Conservation (phyloP, 2,113 vertebrate genomes). For the Myxocyprinus asiaticus region DNA sequence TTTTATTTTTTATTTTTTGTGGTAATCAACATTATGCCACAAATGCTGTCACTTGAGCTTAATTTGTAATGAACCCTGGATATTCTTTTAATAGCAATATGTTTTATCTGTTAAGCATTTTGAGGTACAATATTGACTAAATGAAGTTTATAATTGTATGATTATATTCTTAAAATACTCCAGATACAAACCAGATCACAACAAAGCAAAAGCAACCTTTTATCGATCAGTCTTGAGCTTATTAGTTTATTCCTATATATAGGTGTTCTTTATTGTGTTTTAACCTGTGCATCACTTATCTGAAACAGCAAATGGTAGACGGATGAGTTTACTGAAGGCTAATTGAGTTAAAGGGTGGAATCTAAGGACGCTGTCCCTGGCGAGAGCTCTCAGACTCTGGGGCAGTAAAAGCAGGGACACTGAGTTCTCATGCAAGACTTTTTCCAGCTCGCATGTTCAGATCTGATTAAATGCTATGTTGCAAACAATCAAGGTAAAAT, state of each 20-base stretch:
- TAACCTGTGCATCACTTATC: conserved; percentile 5
- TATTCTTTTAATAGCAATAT: too few relatives aligned
- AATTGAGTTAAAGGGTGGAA: conserved; percentile 30
- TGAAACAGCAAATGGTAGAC: conserved; percentile 2
- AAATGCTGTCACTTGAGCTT: too few relatives aligned
- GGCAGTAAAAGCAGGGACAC: not conserved
- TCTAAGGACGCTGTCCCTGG: conserved; percentile 17
- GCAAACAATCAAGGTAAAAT: conserved; percentile 4
- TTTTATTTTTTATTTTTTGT: too few relatives aligned
- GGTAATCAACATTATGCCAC: too few relatives aligned
- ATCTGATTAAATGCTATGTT: conserved; percentile 10
- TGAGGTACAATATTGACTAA: too few relatives aligned
- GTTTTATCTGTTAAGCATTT: too few relatives aligned
- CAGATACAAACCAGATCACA: not conserved
- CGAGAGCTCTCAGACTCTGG: not conserved
- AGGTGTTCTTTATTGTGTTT: not conserved
- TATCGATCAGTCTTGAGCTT: too few relatives aligned
- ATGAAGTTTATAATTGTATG: too few relatives aligned
- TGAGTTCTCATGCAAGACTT: not conserved
- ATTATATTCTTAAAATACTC: not conserved
- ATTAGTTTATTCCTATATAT: not conserved
- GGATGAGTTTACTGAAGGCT: conserved; percentile 15
- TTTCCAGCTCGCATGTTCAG: not conserved
- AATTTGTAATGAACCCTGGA: too few relatives aligned
- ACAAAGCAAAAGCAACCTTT: too few relatives aligned